Evolutionary conservation across 2,797 vertebrate genomes (phyloP), one percentile per base, ranked within the genome.

Genomic region (Semotilus atromaculatus): DNA sequence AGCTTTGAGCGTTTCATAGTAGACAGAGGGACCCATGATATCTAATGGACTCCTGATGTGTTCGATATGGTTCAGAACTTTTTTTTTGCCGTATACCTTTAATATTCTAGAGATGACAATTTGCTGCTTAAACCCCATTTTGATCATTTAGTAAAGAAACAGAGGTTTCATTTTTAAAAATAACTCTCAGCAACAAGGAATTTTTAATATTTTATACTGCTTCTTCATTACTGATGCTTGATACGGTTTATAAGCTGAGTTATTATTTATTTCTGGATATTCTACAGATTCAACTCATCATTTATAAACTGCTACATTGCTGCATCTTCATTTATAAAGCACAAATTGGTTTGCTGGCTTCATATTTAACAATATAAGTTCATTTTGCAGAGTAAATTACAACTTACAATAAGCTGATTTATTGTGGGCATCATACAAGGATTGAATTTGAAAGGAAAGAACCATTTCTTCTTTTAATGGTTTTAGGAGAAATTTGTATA

Each of bases 1-100:
- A 55, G 64, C 48, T 77, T 77, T 77, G 82, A 84, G 26, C 5
- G 21, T 68, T 68, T 67, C 82, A 77, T 21, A 77, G 48, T 5
- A 67, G 43, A 77, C 51, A n/a, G 13, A 45, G 64, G 19, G 62
- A 68, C 11, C 18, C 26, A 40, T 73, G 34, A 58, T 60, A 55
- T 70, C 9, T 43, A 77, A 68, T 55, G 19, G 18, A 5, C 34
- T 60, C 48, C 34, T 58, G 38, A 51, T 45, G 36, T 5, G 62
- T 34, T 76, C 26, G 19, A 68, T 80, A 38, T 64, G 23, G 45
- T 21, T 51, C 38, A 19, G 13, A 26, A 60, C 55, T 58, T 29
- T 3, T 7, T 26, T 36, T 60, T 82, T 68, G 19, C 31, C 64
- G 3, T 34, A 3, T 16, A 26, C 9, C 31, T 58, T 81, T 75